A percentile compares a stretch with the other conserved stretches of the same genome.
Evolutionary conservation across 2,113 vertebrate genomes (phyloP).

Genomic region (Prolemur simus): DNA sequence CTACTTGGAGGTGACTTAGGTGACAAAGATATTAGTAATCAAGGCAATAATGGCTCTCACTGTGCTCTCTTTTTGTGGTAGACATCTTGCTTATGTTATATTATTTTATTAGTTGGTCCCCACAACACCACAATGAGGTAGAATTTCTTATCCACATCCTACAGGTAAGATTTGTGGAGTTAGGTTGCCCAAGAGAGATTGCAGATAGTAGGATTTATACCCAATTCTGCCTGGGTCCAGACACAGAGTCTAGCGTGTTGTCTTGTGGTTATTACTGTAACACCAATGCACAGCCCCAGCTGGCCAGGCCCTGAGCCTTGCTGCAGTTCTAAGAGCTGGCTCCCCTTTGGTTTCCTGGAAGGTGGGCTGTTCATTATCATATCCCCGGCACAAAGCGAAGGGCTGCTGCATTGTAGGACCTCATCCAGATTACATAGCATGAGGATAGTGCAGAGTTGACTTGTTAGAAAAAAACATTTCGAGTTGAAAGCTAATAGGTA

Average conservation of each 20-base stretch:
- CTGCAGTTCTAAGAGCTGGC: background rate
- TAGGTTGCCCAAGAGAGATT: background rate
- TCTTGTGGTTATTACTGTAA: background rate
- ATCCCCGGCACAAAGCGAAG: background rate
- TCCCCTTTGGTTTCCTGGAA: background rate
- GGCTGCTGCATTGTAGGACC: background rate
- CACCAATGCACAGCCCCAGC: no score
- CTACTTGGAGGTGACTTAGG: background rate
- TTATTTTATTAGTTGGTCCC: background rate
- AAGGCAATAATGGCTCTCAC: background rate
- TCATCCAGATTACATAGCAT: background rate
- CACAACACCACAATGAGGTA: rapidly evolving
- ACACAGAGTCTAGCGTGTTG: background rate
- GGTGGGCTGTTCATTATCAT: background rate
- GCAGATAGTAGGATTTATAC: background rate
- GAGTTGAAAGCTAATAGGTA: background rate
- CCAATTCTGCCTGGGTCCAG: background rate
- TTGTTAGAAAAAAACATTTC: background rate
- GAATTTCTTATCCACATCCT: background rate
- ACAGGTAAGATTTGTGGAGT: background rate
- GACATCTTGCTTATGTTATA: background rate
- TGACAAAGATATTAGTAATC: background rate
- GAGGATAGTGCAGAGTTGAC: background rate
- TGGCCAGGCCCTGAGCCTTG: background rate
- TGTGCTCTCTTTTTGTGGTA: background rate